Evolutionary conservation across 2,888 invertebrate genomes (phyloP).

Genomic region (Cephonodes hylas): DNA sequence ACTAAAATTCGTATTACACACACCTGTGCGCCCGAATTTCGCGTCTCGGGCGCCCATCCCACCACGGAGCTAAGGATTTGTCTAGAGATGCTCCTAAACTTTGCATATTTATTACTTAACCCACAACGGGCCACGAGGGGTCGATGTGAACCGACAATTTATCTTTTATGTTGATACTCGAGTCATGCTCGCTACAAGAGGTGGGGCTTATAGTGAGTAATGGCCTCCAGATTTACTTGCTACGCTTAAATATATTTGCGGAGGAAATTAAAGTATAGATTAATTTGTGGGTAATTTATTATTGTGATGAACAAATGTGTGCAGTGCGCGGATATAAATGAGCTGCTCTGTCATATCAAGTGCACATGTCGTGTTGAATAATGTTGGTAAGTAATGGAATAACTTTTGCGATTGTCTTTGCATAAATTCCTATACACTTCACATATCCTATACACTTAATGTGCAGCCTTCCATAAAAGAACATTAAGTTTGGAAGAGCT

Average conservation of each 20-base stretch:
- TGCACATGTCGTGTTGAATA: neutral
- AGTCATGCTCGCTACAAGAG: conserved; percentile 36
- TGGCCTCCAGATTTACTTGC: conserved; percentile 38
- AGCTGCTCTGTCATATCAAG: neutral
- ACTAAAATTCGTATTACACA: conserved; percentile 64
- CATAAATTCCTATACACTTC: too few relatives aligned
- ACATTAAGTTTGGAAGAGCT: too few relatives aligned
- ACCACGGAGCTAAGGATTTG: conserved; percentile 58
- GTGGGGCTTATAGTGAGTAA: conserved; percentile 44
- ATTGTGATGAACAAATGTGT: conserved; percentile 7
- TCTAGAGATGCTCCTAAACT: conserved; percentile 66
- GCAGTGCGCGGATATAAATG: neutral
- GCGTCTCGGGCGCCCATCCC: conserved; percentile 54
- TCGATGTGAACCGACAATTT: conserved; percentile 42
- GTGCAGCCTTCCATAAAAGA: too few relatives aligned
- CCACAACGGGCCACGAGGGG: conserved; percentile 40
- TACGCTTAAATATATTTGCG: conserved; percentile 21
- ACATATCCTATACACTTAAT: too few relatives aligned
- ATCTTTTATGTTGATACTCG: conserved; percentile 31
- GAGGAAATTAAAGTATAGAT: conserved; percentile 35
- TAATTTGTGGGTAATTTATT: conserved; percentile 24
- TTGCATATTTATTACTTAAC: conserved; percentile 71
- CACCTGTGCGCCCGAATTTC: conserved; percentile 60
- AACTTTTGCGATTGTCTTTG: neutral
- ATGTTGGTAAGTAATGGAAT: neutral